These are phyloP conservation scores for Hydrotaea cyrtoneurina DNA, from an alignment of 2,888 invertebrate species.

Conservation along the genomic window DNA sequence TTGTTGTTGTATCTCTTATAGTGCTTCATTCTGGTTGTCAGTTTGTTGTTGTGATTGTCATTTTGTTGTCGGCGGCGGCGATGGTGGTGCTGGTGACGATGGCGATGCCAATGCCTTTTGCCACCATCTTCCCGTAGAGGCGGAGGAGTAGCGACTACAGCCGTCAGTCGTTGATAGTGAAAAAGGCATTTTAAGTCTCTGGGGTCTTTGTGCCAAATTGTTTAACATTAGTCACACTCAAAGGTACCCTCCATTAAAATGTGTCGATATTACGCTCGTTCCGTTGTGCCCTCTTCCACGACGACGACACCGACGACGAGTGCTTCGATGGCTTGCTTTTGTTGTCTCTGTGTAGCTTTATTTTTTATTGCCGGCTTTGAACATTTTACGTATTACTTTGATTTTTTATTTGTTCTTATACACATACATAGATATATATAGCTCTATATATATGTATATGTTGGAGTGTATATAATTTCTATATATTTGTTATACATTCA, in stretches of 20 bases:
- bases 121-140: background rate
- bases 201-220: constrained; percentile 69
- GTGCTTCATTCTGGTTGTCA: constrained; percentile 7
- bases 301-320: background rate
- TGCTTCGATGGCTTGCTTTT: background rate
- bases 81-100: background rate
- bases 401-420: constrained; percentile 30
- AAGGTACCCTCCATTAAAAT: constrained; percentile 61
- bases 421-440: background rate
- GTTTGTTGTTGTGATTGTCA: constrained; percentile 51
- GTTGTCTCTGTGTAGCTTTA: constrained; percentile 32
- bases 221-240: constrained; percentile 70
- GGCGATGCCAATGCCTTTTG: background rate
- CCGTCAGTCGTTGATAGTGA: constrained; percentile 8
- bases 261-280: constrained; percentile 59
- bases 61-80: constrained; percentile 33
- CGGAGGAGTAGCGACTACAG: background rate
- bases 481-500: background rate
- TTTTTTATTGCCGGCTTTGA: constrained; percentile 45
- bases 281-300: background rate
- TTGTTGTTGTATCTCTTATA: constrained; percentile 47
- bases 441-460: background rate
- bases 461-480: too few species aligned
- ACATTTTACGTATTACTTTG: constrained; percentile 33
- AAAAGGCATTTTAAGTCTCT: constrained; percentile 61